Base-by-base conservation (phyloP, 2,797 vertebrate species). In the Prionace glauca region DNA sequence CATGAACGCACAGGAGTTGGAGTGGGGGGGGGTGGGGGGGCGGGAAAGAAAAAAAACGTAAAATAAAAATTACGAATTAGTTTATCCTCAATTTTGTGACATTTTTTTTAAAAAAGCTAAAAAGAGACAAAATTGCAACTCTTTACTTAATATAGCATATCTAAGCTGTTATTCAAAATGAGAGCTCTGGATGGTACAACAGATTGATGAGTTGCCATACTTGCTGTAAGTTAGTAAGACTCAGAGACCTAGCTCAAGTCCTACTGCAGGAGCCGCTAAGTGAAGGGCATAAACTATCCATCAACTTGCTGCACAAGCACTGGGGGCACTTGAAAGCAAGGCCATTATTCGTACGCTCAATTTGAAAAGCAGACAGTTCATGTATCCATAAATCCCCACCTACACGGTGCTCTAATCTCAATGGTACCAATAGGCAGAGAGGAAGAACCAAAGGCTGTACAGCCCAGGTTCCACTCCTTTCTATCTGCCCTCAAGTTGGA, bases 21-120 rank as follows among this genome's bases (percentile, higher is more conserved):
- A n/a, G n/a, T n/a, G n/a, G n/a, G n/a, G n/a, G 93, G 56, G 22
- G 36, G 36, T 26, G 60, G 60, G 77, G 41, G 93, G 56, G 22
- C 22, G 92, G 67, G 22, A 10, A 45, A 56, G 45, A 7, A 29
- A 74, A 50, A 94, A 94, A 77, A 95, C 56, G 93, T 74, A 77
- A 77, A 72, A 69, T 56, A 92, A 94, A 72, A 74, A 56, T 95
- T 50, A 95, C 7, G 45, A 95, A 95, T 95, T 95, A 95, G 93
- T 95, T 95, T 72, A 77, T 95, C 71, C 93, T 95, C 93, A 32
- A 95, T 95, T 74, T 77, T 50, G 45, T 22, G 29, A 77, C 93
- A 95, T 10, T 92, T 65, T 65, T 22, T 92, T 65, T 20, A 16
- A 29, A 90, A 90, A 90, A n/a, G 24, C 29, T 5, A 91, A 91